These are phyloP conservation scores for Conger conger DNA, from an alignment of 2,113 vertebrate species.

Conservation along the genomic window DNA sequence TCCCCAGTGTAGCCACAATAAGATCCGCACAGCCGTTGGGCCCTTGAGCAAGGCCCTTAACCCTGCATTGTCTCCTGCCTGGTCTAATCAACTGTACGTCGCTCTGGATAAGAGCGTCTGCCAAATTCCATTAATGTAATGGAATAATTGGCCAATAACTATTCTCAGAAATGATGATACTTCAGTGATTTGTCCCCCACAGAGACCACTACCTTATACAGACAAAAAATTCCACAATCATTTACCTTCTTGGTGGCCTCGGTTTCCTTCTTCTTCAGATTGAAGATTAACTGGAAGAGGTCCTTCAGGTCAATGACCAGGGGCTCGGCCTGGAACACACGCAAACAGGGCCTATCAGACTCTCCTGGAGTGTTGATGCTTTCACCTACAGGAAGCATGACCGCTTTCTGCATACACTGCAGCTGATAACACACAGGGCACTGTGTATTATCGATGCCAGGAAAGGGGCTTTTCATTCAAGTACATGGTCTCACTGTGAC, in stretches of 20 bases:
- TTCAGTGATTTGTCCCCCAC: not conserved
- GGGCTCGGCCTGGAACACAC: slow-evolving; percentile 80
- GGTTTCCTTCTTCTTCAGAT: slow-evolving; percentile 86
- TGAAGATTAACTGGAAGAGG: slow-evolving; percentile 94
- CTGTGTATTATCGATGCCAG: not conserved
- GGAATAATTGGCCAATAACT: not conserved
- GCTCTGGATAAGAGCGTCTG: too few species aligned
- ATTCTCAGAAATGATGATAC: not conserved
- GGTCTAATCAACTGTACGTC: too few species aligned
- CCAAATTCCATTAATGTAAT: too few species aligned
- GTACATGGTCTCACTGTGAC: not conserved
- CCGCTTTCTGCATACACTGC: slow-evolving; percentile 7
- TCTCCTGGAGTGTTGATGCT: not conserved
- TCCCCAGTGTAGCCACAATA: too few species aligned
- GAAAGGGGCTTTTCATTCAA: not conserved
- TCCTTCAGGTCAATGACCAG: slow-evolving; percentile 93
- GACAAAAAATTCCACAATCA: not conserved
- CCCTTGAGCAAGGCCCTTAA: too few species aligned
- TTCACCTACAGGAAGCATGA: not conserved
- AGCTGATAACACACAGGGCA: not conserved
- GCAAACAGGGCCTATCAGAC: not conserved
- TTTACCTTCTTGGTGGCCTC: slow-evolving; percentile 78
- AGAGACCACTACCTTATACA: not conserved
- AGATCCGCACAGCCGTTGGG: too few species aligned
- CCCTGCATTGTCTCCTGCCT: too few species aligned